phyloP scores from a whole-genome alignment of 1,140 invertebrate species.

The Plectrocnemia conspersa region DNA sequence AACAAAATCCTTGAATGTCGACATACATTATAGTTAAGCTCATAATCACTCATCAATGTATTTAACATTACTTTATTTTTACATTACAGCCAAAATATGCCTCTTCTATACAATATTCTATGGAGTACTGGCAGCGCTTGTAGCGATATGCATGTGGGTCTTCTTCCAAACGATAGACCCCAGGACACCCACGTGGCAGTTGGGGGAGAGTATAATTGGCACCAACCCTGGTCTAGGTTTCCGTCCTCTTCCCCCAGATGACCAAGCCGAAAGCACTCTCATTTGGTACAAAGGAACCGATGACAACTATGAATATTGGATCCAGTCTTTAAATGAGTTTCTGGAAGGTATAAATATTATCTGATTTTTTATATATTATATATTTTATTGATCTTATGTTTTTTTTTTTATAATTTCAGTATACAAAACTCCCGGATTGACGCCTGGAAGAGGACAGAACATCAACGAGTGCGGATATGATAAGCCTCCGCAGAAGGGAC shows the following conservation, averaged over 20 bases:
- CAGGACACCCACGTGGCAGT: constrained; percentile 77
- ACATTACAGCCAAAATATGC: constrained; percentile 75
- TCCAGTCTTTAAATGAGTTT: constrained; percentile 65
- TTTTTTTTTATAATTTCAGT: constrained; percentile 54
- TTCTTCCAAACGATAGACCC: constrained; percentile 89
- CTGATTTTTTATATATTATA: neutral
- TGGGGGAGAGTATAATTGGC: constrained; percentile 79
- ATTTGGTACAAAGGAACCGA: constrained; percentile 85
- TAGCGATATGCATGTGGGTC: constrained; percentile 84
- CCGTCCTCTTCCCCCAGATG: constrained; percentile 75
- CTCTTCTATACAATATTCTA: constrained; percentile 92
- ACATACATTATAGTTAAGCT: too few relatives aligned
- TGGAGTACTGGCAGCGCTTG: constrained; percentile 76
- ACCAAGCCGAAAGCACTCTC: constrained; percentile 85
- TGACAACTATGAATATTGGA: constrained; percentile 70
- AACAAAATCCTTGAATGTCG: too few relatives aligned
- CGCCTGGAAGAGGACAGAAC: constrained; percentile 61
- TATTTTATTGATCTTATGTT: constrained; percentile 9
- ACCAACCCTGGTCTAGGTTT: constrained; percentile 91
- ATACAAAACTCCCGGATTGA: constrained; percentile 63
- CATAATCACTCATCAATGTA: too few relatives aligned
- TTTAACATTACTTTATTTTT: constrained; percentile 32
- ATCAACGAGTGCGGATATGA: constrained; percentile 63
- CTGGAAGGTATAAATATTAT: constrained; percentile 57
- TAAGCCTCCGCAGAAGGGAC: constrained; percentile 56